Percentiles rank a stretch among this genome's conserved stretches.
Conservation (phyloP, 1,140 invertebrate genomes). For the Trichogramma pretiosum region DNA sequence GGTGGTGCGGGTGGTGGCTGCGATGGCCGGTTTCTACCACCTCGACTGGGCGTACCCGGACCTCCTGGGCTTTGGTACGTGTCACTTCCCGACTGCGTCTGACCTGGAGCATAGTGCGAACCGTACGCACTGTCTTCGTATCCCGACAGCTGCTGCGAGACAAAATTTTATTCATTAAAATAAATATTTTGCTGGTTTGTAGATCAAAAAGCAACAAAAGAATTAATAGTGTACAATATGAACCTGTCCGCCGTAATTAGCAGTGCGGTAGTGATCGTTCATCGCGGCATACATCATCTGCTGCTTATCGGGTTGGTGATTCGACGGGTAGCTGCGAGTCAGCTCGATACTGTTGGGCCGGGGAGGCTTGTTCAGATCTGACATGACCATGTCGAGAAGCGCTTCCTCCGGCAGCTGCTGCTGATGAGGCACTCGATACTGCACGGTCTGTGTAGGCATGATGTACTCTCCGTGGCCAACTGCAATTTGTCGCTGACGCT, state of each 20-base stretch:
- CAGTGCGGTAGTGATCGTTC: constrained; percentile 37
- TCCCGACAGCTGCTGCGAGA: constrained; percentile 30
- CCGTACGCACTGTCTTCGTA: constrained; percentile 44
- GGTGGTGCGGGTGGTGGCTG: constrained; percentile 81
- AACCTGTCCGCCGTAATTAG: constrained; percentile 12
- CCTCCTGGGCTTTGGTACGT: constrained; percentile 44
- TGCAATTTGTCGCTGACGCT: constrained; percentile 72
- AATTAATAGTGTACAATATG: not conserved
- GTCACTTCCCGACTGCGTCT: constrained; percentile 38
- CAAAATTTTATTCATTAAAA: too few species aligned
- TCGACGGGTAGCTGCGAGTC: constrained; percentile 56
- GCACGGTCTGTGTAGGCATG: constrained; percentile 52
- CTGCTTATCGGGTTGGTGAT: constrained; percentile 52
- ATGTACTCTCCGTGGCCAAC: constrained; percentile 80
- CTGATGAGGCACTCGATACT: constrained; percentile 38
- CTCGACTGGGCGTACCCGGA: constrained; percentile 50
- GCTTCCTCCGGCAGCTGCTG: constrained; percentile 41
- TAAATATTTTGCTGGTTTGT: constrained; percentile 35
- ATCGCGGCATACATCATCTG: constrained; percentile 44
- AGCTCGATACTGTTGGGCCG: constrained; percentile 71
- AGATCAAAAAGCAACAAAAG: not conserved
- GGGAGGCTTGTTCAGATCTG: constrained; percentile 51
- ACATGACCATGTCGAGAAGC: constrained; percentile 41
- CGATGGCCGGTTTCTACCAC: constrained; percentile 60
- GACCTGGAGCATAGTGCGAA: constrained; percentile 40